Percentiles rank a stretch among this genome's conserved stretches.
phyloP scores from a whole-genome alignment of 2,888 invertebrate genomes.

The Teinopalpus imperialis region DNA sequence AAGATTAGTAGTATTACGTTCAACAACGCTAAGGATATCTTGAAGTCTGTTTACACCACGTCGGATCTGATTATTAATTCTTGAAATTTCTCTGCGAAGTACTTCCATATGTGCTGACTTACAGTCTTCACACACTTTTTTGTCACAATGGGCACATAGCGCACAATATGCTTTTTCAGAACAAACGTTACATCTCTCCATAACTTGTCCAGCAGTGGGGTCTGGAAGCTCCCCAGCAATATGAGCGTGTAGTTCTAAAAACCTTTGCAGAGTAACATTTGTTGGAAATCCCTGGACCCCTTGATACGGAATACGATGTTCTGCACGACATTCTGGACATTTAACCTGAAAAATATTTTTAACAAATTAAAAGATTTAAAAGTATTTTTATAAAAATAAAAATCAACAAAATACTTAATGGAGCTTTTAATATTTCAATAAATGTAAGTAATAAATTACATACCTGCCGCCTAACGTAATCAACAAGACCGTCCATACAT shows the following conservation, averaged over 20 bases:
- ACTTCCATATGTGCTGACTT: constrained; percentile 98
- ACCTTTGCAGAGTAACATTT: constrained; percentile 96
- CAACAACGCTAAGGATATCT: constrained; percentile 91
- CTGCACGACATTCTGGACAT: constrained; percentile 98
- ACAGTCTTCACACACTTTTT: constrained; percentile 98
- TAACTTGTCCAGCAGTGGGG: constrained; percentile 94
- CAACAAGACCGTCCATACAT: constrained; percentile 98
- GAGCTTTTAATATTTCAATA: too few species aligned
- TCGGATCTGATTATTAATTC: constrained; percentile 94
- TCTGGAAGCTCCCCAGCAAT: constrained; percentile 95
- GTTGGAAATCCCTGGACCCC: constrained; percentile 97
- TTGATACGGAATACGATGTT: constrained; percentile 97
- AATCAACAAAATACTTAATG: neutral
- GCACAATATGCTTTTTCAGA: constrained; percentile 95
- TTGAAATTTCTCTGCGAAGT: constrained; percentile 92
- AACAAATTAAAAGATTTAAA: neutral
- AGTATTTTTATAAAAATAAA: neutral
- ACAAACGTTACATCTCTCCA: constrained; percentile 96
- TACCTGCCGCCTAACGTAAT: constrained; percentile 96
- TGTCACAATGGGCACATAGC: constrained; percentile 97
- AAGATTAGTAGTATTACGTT: constrained; percentile 93
- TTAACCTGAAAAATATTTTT: constrained; percentile 84
- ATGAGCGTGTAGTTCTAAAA: constrained; percentile 96
- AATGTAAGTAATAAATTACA: constrained; percentile 24
- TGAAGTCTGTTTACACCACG: constrained; percentile 94